phyloP scores from a whole-genome alignment of 2,888 invertebrate species.

The Tachina grossa region DNA sequence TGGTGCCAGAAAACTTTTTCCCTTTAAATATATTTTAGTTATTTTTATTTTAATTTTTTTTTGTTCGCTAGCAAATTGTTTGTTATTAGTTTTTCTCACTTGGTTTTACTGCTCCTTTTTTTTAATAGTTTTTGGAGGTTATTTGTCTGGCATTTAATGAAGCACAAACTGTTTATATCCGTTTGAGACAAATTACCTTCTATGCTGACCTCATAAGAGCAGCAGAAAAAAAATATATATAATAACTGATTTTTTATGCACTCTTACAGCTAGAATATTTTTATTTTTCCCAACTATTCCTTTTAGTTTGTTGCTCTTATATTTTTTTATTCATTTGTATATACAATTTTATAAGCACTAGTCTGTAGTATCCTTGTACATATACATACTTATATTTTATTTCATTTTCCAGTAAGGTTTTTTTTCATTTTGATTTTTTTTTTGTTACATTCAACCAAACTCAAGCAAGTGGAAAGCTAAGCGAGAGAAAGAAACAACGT shows the following conservation, averaged over 20 bases:
- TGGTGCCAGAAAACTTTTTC: constrained; percentile 64
- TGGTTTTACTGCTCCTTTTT: constrained; percentile 31
- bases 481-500: constrained; percentile 7
- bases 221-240: constrained; percentile 24
- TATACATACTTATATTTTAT: not conserved
- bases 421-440: not conserved
- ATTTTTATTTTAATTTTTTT: constrained; percentile 33
- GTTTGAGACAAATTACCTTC: constrained; percentile 69
- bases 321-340: constrained; percentile 13
- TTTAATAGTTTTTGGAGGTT: constrained; percentile 58
- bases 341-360: constrained; percentile 42
- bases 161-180: constrained; percentile 69
- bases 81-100: constrained; percentile 68
- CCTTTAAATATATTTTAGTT: not conserved
- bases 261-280: not conserved
- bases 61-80: too few relatives aligned
- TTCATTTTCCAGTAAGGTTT: constrained; percentile 6
- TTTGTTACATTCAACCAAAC: not conserved
- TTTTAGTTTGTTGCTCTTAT: not conserved
- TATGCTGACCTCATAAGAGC: constrained; percentile 58
- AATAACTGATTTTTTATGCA: constrained; percentile 35
- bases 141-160: constrained; percentile 70
- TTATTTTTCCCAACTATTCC: not conserved
- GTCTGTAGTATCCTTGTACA: constrained; percentile 49
- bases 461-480: constrained; percentile 18